Evolutionary conservation across 2,888 invertebrate species (phyloP), one percentile per base, ranked within the genome.

Genomic region (Griposia aprilina): DNA sequence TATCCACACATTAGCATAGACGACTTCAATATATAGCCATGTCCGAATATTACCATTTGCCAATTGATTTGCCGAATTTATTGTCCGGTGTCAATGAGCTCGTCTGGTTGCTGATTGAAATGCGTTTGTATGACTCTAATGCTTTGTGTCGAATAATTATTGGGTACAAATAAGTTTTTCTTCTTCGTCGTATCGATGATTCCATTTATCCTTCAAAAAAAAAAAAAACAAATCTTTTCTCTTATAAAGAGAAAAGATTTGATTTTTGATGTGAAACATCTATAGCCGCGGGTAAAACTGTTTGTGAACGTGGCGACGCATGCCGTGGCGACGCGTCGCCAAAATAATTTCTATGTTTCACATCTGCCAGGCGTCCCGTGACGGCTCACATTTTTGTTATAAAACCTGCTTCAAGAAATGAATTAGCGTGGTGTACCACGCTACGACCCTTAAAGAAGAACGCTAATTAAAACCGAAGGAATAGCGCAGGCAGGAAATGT

Each of bases 31-130:
- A 89, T 82, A 86, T 83, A 88, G 87, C 88, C 87, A 85, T 88
- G 86, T 86, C 87, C 87, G 86, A 90, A 89, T 90, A 81, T 90
- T 87, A 85, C 91, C 89, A 92, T 90, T 90, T 86, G 88, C 90
- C 95, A 94, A 95, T 94, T 94, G 94, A 94, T 93, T 92, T 90
- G 93, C 91, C 90, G 89, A 90, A 91, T 93, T 92, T 93, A 93
- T 94, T 94, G 92, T 90, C 84, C 90, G 84, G 93, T 92, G 92
- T 92, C 95, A 94, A 95, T 93, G 93, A 94, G 92, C 88, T 81
- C 84, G 92, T 90, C 90, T 91, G 89, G 73, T 88, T 86, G 85
- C 85, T 93, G 92, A 95, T 94, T 92, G 94, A 93, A 93, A 93
- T 90, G 92, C 92, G 91, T 92, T 93, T 86, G 78, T 81, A 73